Evolutionary conservation across 2,888 invertebrate species (phyloP).

Genomic region (Lasius fuliginosus): DNA sequence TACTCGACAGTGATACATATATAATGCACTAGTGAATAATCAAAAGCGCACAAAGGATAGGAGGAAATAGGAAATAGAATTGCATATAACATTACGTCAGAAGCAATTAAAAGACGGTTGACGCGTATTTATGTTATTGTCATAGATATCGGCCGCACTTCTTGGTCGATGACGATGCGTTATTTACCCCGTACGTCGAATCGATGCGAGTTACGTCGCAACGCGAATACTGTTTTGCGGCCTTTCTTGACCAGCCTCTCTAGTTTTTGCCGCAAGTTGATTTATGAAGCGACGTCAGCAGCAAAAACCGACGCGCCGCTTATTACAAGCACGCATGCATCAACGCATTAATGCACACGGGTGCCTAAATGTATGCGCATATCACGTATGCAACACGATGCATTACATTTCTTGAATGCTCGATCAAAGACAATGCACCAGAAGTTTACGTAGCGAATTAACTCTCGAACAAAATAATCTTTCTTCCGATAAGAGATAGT

Average conservation of each 20-base stretch:
- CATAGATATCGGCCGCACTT: background rate
- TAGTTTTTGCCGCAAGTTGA: conserved; percentile 67
- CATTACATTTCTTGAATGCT: conserved; percentile 60
- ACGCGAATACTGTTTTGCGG: conserved; percentile 61
- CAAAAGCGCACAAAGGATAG: conserved; percentile 26
- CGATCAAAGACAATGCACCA: background rate
- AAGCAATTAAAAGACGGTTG: conserved; percentile 41
- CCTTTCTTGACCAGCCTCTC: conserved; percentile 61
- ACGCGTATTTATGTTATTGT: conserved; percentile 29
- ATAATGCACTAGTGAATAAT: conserved; percentile 26
- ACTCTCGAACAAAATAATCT: background rate
- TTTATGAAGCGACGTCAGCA: conserved; percentile 70
- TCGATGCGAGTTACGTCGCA: conserved; percentile 35
- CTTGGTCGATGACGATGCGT: conserved; percentile 18
- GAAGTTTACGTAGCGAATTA: background rate
- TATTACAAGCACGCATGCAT: conserved; percentile 61
- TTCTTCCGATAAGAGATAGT: background rate
- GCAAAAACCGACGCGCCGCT: conserved; percentile 57
- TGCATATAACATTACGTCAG: conserved; percentile 20
- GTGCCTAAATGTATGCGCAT: conserved; percentile 61
- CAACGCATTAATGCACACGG: conserved; percentile 58
- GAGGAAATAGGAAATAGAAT: conserved; percentile 39
- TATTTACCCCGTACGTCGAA: conserved; percentile 32
- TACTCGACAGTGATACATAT: background rate
- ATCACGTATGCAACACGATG: conserved; percentile 50